A percentile compares a stretch with the other conserved stretches of the same genome.
Conservation (phyloP, 2,113 vertebrate genomes). For the Ptilorrhoa leucosticta region DNA sequence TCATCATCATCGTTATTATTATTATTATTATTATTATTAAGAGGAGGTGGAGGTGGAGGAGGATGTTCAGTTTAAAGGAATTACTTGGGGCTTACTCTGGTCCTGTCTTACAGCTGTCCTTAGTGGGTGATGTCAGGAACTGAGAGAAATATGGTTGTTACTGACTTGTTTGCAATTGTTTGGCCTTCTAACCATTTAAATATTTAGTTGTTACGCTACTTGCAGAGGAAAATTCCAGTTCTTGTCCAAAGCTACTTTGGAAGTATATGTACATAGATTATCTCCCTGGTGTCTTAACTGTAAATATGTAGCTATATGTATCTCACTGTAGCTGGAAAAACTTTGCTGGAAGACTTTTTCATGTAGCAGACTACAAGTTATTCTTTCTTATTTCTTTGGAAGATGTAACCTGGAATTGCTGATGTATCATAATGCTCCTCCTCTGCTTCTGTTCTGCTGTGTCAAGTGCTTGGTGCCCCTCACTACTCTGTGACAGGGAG, state of each 20-base stretch:
- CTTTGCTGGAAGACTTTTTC: not conserved
- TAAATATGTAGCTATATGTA: not conserved
- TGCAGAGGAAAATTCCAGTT: not conserved
- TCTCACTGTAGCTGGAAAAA: not conserved
- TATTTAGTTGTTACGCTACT: conserved; percentile 5
- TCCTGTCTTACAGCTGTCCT: not conserved
- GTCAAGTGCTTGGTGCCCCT: not conserved
- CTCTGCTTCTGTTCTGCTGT: not conserved
- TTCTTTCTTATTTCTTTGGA: not conserved
- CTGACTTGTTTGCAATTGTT: conserved; percentile 19
- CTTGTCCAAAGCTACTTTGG: not conserved
- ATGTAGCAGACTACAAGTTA: not conserved
- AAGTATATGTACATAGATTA: not conserved
- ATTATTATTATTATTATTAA: not conserved
- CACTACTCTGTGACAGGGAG: not conserved
- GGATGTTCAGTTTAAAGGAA: not conserved
- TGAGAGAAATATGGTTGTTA: not conserved
- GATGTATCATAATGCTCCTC: not conserved
- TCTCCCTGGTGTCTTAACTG: not conserved
- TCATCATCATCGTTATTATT: not conserved
- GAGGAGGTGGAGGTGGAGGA: not conserved
- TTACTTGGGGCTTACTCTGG: not conserved
- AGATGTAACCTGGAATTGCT: not conserved
- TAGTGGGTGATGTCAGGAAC: not conserved
- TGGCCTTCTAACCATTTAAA: conserved; percentile 6